Conservation (phyloP, 2,113 vertebrate genomes). For the Ctenodactylus gundi region DNA sequence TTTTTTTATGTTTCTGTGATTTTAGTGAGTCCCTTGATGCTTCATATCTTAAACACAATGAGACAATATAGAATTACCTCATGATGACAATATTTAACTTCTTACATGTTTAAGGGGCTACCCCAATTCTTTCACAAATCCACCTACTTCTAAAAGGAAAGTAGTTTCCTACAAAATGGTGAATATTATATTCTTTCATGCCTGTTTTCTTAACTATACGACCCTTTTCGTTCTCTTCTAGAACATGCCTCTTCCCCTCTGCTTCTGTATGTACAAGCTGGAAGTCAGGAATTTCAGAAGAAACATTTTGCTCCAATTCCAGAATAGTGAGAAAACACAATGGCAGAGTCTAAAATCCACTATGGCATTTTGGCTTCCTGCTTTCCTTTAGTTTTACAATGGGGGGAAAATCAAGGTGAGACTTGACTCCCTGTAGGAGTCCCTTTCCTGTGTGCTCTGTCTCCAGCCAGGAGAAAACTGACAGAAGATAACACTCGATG, state of each 20-base stretch:
- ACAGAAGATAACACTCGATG: conserved; percentile 88
- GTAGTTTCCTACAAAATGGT: neutral
- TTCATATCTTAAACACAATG: neutral
- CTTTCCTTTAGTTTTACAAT: conserved; percentile 83
- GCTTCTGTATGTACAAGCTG: conserved; percentile 74
- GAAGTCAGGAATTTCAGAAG: conserved; percentile 78
- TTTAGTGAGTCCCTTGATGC: conserved; percentile 2
- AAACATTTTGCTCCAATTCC: conserved; percentile 75
- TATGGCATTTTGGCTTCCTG: conserved; percentile 84
- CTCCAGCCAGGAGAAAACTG: conserved; percentile 84
- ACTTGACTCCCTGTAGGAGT: conserved; percentile 81
- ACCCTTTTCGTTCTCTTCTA: conserved; percentile 68
- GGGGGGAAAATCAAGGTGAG: conserved; percentile 81
- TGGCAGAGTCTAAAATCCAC: conserved; percentile 81
- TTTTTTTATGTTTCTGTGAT: conserved; percentile 14
- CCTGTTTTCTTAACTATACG: neutral
- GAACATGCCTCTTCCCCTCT: conserved; percentile 73
- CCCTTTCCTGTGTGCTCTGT: conserved; percentile 80
- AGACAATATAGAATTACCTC: neutral
- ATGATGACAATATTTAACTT: neutral
- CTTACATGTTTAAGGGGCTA: neutral
- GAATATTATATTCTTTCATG: neutral
- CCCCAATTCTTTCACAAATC: neutral
- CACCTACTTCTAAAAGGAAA: conserved; percentile 27
- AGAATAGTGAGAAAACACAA: conserved; percentile 82